phyloP scores from a whole-genome alignment of 2,113 vertebrate species.

The Mungos mungo region DNA sequence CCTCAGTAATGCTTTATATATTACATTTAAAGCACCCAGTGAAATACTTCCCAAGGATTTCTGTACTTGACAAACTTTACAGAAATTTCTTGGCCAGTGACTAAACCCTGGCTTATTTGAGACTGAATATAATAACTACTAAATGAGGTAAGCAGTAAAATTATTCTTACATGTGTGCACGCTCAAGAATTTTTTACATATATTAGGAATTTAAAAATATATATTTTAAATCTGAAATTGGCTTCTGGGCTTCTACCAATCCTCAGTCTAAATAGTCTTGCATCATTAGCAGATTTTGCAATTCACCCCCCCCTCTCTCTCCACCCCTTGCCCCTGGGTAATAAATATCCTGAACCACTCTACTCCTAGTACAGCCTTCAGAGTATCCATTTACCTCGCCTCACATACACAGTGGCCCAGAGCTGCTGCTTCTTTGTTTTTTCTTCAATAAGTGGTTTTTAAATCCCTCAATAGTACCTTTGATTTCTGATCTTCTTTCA shows the following conservation, averaged over 20 bases:
- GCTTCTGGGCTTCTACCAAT: not conserved
- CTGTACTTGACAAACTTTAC: constrained; percentile 54
- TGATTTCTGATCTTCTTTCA: constrained; percentile 46
- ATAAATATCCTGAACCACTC: not conserved
- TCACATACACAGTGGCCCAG: not conserved
- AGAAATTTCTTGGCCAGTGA: constrained; percentile 42
- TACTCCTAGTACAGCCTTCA: not conserved
- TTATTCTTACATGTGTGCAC: not conserved
- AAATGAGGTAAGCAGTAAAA: constrained; percentile 2
- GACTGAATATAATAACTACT: constrained; percentile 15
- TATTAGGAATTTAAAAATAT: not conserved
- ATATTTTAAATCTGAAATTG: not conserved
- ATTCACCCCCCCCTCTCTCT: not conserved
- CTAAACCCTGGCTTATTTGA: not conserved
- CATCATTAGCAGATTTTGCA: not conserved
- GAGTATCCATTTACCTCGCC: constrained; percentile 39
- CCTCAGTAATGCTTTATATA: constrained; percentile 24
- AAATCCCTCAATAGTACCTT: constrained; percentile 68
- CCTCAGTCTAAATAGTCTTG: not conserved
- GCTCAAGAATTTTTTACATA: not conserved
- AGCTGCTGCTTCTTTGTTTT: constrained; percentile 61
- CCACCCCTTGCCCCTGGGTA: fast-evolving
- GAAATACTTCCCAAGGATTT: constrained; percentile 47
- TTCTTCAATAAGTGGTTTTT: constrained; percentile 62
- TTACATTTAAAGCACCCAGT: constrained; percentile 48